Percentiles rank a stretch among this genome's conserved stretches.
Evolutionary conservation across 2,888 invertebrate species (phyloP).

Genomic region (Anticlea derivata): DNA sequence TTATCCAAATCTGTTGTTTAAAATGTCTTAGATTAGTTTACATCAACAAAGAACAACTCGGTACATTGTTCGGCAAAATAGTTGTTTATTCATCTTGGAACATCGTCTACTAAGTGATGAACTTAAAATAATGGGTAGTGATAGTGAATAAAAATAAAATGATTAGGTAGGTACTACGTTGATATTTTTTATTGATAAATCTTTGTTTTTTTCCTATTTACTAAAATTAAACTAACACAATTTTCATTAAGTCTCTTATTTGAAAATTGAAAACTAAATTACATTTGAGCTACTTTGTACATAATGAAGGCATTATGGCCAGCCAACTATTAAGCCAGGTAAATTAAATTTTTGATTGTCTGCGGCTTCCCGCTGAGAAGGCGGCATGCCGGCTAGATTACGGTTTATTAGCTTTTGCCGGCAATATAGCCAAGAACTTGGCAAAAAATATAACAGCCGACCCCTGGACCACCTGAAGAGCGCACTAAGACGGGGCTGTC

Average conservation of each 20-base stretch:
- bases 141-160: too few relatives aligned
- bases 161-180: too few relatives aligned
- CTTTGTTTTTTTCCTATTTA: too few relatives aligned
- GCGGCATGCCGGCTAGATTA: constrained; percentile 26
- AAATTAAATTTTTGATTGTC: constrained; percentile 33
- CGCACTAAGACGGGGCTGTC: constrained; percentile 2
- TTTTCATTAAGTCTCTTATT: too few relatives aligned
- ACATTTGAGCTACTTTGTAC: constrained; percentile 18
- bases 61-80: too few relatives aligned
- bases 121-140: too few relatives aligned
- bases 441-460: constrained; percentile 20
- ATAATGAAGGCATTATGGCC: constrained; percentile 26
- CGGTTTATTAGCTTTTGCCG: constrained; percentile 28
- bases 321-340: constrained; percentile 26
- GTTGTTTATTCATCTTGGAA: too few relatives aligned
- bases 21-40: neutral
- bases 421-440: constrained; percentile 23
- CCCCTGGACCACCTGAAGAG: constrained; percentile 21
- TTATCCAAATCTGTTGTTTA: constrained; percentile 16
- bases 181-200: too few relatives aligned
- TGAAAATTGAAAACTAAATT: constrained; percentile 4
- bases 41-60: neutral
- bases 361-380: constrained; percentile 21
- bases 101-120: too few relatives aligned
- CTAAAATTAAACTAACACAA: too few relatives aligned